These are phyloP conservation scores for Stenopsyche tienmushanensis DNA, from an alignment of 1,140 invertebrate species.

Conservation along the genomic window DNA sequence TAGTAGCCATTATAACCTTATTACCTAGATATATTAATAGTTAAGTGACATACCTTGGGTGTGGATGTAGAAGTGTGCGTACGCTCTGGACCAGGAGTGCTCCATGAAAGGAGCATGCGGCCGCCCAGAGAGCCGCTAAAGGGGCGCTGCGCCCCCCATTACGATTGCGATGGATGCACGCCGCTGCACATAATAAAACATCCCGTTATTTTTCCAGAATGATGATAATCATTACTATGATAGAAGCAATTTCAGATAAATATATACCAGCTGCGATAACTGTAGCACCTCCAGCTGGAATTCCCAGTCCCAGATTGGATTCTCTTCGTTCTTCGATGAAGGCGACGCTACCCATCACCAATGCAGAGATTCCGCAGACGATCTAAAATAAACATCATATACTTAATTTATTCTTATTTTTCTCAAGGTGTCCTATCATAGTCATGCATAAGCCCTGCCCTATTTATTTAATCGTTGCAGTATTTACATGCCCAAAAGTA, in stretches of 20 bases:
- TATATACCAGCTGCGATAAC: constrained; percentile 60
- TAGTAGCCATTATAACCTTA: no score
- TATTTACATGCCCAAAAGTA: no score
- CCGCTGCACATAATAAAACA: constrained; percentile 15
- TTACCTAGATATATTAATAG: no score
- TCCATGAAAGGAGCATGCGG: constrained; percentile 45
- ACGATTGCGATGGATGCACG: constrained; percentile 46
- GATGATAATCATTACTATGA: not conserved
- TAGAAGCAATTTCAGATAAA: not conserved
- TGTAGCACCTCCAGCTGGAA: constrained; percentile 60
- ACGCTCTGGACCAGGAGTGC: constrained; percentile 45
- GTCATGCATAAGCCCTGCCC: no score
- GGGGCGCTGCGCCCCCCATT: constrained; percentile 43
- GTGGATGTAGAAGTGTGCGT: constrained; percentile 35
- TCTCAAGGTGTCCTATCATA: no score
- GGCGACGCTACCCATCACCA: constrained; percentile 65
- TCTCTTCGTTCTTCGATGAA: constrained; percentile 63
- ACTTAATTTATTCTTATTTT: no score
- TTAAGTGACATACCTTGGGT: no score
- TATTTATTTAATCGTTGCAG: no score
- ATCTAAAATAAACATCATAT: constrained; percentile 62
- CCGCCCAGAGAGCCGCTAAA: constrained; percentile 47
- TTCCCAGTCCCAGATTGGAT: constrained; percentile 62
- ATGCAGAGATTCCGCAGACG: constrained; percentile 62
- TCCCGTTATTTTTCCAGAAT: not conserved